Conservation (phyloP, 1,140 invertebrate genomes). For the Aphelinus certus region DNA sequence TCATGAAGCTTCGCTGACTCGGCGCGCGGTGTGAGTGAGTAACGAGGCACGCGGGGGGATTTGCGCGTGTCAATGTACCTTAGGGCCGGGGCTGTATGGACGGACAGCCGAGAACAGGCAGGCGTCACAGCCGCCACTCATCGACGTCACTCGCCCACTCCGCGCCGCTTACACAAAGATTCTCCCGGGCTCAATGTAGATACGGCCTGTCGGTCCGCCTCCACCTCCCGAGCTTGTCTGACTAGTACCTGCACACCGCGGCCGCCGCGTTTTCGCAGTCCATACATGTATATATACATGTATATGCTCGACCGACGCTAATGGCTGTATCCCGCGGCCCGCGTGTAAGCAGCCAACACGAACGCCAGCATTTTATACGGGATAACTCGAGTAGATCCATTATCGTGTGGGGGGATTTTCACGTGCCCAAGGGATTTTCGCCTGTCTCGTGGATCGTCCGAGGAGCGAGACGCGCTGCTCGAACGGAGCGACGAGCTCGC, state of each 20-base stretch:
- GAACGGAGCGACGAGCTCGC: too few species aligned
- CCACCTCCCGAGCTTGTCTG: neutral
- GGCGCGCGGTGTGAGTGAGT: constrained; percentile 42
- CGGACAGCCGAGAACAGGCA: constrained; percentile 41
- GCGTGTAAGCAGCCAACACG: too few species aligned
- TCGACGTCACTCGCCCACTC: constrained; percentile 55
- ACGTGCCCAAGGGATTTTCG: too few species aligned
- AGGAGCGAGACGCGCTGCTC: too few species aligned
- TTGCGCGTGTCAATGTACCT: constrained; percentile 38
- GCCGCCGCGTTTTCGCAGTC: constrained; percentile 43
- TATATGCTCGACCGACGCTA: constrained; percentile 15
- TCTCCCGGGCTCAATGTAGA: constrained; percentile 55
- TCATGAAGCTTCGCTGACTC: neutral
- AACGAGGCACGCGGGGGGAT: constrained; percentile 48
- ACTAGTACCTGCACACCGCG: constrained; percentile 12
- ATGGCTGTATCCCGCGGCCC: constrained; percentile 21
- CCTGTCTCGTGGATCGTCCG: too few species aligned
- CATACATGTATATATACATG: constrained; percentile 37
- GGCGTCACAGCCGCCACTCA: constrained; percentile 57
- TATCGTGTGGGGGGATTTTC: too few species aligned
- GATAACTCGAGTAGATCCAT: too few species aligned
- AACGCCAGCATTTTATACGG: too few species aligned
- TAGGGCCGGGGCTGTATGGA: neutral
- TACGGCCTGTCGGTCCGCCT: constrained; percentile 52
- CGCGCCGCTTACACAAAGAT: constrained; percentile 53